Evolutionary conservation across 2,113 vertebrate species (phyloP).

Genomic region (Sprattus sprattus): DNA sequence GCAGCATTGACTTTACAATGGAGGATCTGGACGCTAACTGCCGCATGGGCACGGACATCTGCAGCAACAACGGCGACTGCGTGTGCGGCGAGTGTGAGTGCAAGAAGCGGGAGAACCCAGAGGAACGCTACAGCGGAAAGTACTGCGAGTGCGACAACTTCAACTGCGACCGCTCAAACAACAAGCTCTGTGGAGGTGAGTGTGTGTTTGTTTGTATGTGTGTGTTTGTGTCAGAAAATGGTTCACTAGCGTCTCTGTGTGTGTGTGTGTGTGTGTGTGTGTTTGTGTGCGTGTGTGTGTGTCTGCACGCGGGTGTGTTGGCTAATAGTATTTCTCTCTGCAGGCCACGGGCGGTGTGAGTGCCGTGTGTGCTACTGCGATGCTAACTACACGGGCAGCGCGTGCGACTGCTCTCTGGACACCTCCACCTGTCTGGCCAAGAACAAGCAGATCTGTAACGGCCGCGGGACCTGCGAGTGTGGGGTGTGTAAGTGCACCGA

Average conservation of each 20-base stretch:
- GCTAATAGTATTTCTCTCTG: constrained; percentile 14
- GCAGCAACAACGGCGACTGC: constrained; percentile 94
- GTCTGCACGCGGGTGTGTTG: neutral
- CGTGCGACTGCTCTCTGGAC: constrained; percentile 90
- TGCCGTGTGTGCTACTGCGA: constrained; percentile 89
- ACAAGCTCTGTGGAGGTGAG: constrained; percentile 94
- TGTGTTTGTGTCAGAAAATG: too few species aligned
- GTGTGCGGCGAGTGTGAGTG: constrained; percentile 95
- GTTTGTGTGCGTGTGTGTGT: neutral
- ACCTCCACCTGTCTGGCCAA: constrained; percentile 77
- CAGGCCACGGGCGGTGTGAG: constrained; percentile 91
- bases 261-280: constrained; percentile 7
- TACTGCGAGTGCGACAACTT: constrained; percentile 98
- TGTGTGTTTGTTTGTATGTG: neutral
- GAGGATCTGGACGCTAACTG: constrained; percentile 96
- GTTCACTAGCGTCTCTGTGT: too few species aligned
- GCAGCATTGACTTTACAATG: constrained; percentile 92
- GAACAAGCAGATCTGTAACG: constrained; percentile 92
- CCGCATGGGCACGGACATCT: constrained; percentile 90
- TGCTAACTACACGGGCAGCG: constrained; percentile 90
- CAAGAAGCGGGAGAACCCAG: constrained; percentile 87
- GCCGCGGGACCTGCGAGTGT: constrained; percentile 87
- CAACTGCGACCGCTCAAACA: constrained; percentile 93
- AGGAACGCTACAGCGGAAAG: constrained; percentile 91
- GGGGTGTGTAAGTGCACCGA: constrained; percentile 89